Percentiles rank a stretch among this genome's conserved stretches.
These are phyloP conservation scores for Peromyscus aztecus DNA, from an alignment of 2,797 vertebrate species.

Conservation along the genomic window DNA sequence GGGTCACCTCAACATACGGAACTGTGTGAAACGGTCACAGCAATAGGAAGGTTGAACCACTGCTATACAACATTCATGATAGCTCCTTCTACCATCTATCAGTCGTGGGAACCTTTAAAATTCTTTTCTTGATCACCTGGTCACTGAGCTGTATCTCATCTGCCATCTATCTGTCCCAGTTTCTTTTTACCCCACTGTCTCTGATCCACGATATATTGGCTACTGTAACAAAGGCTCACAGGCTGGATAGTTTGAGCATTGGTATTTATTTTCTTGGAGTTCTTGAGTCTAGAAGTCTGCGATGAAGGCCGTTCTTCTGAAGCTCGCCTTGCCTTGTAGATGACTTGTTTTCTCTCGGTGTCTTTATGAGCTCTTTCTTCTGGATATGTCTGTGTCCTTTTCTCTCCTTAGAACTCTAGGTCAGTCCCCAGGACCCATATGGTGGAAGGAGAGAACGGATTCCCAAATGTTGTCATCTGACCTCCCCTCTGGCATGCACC, in stretches of 20 bases:
- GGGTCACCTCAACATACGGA: neutral
- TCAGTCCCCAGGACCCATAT: neutral
- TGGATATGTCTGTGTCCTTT: neutral
- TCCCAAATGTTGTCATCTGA: neutral
- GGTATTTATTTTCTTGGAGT: neutral
- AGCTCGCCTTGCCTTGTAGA: neutral
- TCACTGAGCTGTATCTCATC: neutral
- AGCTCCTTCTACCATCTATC: neutral
- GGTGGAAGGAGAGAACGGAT: neutral
- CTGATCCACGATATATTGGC: neutral
- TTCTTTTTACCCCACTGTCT: neutral
- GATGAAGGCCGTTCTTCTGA: neutral
- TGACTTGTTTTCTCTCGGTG: neutral
- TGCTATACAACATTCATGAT: neutral
- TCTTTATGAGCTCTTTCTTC: neutral
- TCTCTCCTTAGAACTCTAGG: neutral
- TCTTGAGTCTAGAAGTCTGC: neutral
- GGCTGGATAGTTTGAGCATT: neutral
- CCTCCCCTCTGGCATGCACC: neutral
- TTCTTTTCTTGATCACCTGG: neutral
- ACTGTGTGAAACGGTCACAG: neutral
- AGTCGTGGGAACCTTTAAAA: neutral
- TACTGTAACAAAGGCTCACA: neutral
- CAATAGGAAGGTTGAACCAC: neutral
- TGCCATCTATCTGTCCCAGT: neutral